Evolutionary conservation across 2,113 vertebrate species (phyloP).

Genomic region (Ictidomys tridecemlineatus): DNA sequence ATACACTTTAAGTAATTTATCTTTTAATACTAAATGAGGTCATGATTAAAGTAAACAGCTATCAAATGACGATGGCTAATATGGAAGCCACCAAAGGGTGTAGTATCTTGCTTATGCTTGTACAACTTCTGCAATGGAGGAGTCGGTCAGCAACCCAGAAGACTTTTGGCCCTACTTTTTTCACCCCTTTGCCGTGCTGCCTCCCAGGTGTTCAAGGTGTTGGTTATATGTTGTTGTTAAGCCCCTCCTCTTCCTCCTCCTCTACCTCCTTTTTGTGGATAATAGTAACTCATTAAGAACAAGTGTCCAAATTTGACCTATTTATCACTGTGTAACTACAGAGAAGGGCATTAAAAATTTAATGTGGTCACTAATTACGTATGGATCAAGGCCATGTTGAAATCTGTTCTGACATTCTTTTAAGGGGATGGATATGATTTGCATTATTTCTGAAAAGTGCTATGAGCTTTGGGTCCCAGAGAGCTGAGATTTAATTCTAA

Average conservation of each 20-base stretch:
- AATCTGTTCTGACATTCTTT: neutral
- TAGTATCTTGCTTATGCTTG: neutral
- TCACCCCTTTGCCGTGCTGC: neutral
- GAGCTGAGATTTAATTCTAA: neutral
- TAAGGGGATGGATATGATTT: neutral
- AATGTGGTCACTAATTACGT: neutral
- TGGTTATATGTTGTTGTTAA: neutral
- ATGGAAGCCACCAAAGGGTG: neutral
- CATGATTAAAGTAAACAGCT: neutral
- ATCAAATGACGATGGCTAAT: neutral
- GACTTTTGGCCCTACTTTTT: neutral
- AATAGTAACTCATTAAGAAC: neutral
- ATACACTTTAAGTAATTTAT: neutral
- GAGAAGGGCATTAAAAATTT: neutral
- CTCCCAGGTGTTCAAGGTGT: neutral
- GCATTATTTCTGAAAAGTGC: neutral
- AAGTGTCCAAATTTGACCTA: neutral
- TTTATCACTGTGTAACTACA: neutral
- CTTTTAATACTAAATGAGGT: neutral
- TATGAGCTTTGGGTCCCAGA: neutral
- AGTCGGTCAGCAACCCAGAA: neutral
- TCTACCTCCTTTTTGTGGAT: neutral
- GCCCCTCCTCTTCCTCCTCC: neutral
- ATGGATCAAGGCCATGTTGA: neutral
- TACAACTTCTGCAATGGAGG: rapidly evolving